Percentiles rank a stretch among this genome's conserved stretches.
Conservation (phyloP, 1,140 invertebrate genomes). For the Anastatus disparis region DNA sequence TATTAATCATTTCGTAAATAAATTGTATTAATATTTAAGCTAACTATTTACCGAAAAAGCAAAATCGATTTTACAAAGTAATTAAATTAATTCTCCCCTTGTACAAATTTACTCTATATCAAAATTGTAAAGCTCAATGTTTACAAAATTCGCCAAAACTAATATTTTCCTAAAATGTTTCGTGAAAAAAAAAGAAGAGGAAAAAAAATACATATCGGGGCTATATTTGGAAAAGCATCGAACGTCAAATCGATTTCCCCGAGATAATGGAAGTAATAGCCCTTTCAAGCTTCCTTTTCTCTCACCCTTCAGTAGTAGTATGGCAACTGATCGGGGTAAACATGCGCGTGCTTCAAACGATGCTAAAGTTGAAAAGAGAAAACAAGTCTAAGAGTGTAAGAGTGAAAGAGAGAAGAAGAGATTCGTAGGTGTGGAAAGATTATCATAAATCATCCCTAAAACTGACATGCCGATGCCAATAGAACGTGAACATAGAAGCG, state of each 20-base stretch:
- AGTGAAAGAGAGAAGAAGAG: not conserved
- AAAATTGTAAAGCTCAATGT: no score
- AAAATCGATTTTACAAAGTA: no score
- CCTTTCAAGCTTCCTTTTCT: not conserved
- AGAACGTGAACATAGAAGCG: not conserved
- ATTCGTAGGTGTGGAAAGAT: slow-evolving; percentile 13
- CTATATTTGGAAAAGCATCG: not conserved
- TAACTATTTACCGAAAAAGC: no score
- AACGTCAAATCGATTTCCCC: slow-evolving; percentile 1
- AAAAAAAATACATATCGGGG: not conserved
- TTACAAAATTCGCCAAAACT: not conserved
- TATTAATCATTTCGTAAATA: no score
- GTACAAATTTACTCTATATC: no score
- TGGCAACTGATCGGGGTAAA: not conserved
- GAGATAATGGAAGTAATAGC: slow-evolving; percentile 18
- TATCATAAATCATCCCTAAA: slow-evolving; percentile 32
- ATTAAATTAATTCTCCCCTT: no score
- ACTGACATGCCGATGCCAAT: not conserved
- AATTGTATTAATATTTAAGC: no score
- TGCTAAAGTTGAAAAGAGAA: no score
- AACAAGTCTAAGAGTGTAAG: not conserved
- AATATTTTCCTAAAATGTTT: not conserved
- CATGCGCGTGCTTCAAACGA: not conserved
- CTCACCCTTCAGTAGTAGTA: not conserved
- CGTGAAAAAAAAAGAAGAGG: no score